Evolutionary conservation across 2,888 invertebrate species (phyloP), one percentile per base, ranked within the genome.

Genomic region (Sphinx pinastri): DNA sequence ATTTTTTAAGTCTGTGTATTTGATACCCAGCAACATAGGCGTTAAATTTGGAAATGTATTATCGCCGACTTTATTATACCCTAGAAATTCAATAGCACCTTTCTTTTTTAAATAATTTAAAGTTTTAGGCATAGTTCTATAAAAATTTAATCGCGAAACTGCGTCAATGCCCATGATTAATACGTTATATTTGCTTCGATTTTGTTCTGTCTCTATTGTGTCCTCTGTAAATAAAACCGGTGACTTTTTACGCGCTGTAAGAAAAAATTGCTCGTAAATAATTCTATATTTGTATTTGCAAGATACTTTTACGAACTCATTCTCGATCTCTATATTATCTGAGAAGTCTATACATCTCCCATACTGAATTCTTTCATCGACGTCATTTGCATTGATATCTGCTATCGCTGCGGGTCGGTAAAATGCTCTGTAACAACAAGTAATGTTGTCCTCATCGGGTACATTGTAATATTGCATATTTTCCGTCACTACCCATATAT

Each of bases 51-150:
- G 98, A 85, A 97, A 98, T 0, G 99, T 99, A 87, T 99, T 99
- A 87, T 99, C 99, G 4, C 96, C 99, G 11, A 99, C 97, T 94
- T 99, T 99, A 84, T 97, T 98, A 88, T 98, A 98, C 7, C 99
- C 99, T 76, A 96, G 88, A 84, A 99, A 94, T 84, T 98, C 98
- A 68, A 97, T 94, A 55, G 96, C 96, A 14, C 95, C 94, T 72
- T 97, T 90, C 16, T 95, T 87, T 71, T 94, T 91, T 68, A 98
- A 90, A 76, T 94, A 95, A 2, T 93, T 85, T 19, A 95, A 89
- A 0, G 97, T 97, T 80, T 94, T 94, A 0, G 97, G 97, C 97
- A 98, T 97, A 79, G 97, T 97, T 60, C 98, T 95, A 74, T 97
- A 95, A 77, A 98, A 96, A 88, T 98, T 98, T 74, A 98, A 91